Evolutionary conservation across 1,140 invertebrate genomes (phyloP).

Genomic region (Drosophila watanabei): DNA sequence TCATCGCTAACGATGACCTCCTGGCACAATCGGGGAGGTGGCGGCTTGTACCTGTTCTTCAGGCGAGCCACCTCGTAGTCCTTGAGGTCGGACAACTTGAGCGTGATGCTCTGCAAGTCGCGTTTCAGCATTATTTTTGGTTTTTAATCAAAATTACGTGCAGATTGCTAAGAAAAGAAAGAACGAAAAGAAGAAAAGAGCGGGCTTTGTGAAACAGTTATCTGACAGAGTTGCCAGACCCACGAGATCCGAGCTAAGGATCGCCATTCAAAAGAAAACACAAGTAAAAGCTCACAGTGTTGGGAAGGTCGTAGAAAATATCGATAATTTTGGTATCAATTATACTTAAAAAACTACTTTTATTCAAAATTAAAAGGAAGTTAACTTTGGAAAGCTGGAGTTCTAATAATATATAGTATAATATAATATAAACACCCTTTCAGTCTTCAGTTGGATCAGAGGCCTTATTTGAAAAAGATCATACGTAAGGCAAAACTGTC

Average conservation of each 20-base stretch:
- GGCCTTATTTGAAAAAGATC: too few species aligned
- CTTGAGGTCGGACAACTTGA: slow-evolving; percentile 60
- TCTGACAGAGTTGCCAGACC: background rate
- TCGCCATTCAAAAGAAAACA: background rate
- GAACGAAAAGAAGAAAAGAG: too few species aligned
- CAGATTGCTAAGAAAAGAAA: background rate
- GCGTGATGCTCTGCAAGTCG: slow-evolving; percentile 54
- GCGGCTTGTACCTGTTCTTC: slow-evolving; percentile 41
- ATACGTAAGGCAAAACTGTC: too few species aligned
- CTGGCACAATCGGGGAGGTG: background rate
- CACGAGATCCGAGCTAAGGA: background rate
- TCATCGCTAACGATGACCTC: slow-evolving; percentile 37
- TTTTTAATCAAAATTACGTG: background rate
- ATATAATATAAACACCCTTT: too few species aligned
- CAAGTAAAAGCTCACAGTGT: background rate
- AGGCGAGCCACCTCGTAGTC: slow-evolving; percentile 59
- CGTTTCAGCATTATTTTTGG: slow-evolving; percentile 56
- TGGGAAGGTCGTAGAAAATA: background rate
- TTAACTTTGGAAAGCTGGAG: background rate
- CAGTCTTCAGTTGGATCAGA: too few species aligned
- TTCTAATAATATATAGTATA: too few species aligned
- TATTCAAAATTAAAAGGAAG: background rate
- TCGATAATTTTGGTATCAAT: background rate
- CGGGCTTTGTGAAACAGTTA: slow-evolving; percentile 7
- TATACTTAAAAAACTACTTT: background rate